Base-by-base conservation (phyloP, 2,888 invertebrate species). In the Colletes collaris region DNA sequence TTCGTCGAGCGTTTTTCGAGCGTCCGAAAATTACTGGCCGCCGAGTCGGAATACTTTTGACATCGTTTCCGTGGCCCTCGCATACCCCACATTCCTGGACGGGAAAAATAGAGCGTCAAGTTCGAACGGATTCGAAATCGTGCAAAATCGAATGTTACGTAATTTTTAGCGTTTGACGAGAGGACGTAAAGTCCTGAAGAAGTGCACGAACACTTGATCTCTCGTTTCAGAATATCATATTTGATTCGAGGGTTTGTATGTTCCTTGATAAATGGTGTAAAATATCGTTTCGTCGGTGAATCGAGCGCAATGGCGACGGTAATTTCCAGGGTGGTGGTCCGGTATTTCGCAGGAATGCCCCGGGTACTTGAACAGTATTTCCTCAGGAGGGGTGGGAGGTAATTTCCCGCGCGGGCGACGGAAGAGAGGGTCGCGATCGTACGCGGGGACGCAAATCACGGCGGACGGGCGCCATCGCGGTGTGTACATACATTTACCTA, bases 401-500 rank as follows among this genome's bases (percentile, higher is more conserved):
- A 70, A 81, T 81, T 81, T 81, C 59, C 50, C 58, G 60, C 27
- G 53, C 49, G 67, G 49, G 56, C 67, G 68, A 49, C 13, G 19
- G 46, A 4, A 37, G 10, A 16, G 44, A 4, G 40, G 62, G 46
- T 44, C 60, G 44, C 10, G 44, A 19, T 19, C 44, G 60, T 44
- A 19, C 60, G 7, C 35, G 58, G 10, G 37, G 52, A 50, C 67
- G 56, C 74, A 69, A 79, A 81, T 79, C 81, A 78, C 81, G 65
- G 56, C 65, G 76, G 70, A 44, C 80, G 69, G 70, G 70, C 60
- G 64, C 66, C 60, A 70, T 46, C 53, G 73, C 64, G 71, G 56
- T 79, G 76, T 80, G 75, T 81, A 86, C 77, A 63, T 73, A 86
- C 77, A 63, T 73, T 81, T 68, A 40, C 69, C 70, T 60, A 46